phyloP scores from a whole-genome alignment of 1,140 invertebrate species.

The Aphelinus atriplicis region DNA sequence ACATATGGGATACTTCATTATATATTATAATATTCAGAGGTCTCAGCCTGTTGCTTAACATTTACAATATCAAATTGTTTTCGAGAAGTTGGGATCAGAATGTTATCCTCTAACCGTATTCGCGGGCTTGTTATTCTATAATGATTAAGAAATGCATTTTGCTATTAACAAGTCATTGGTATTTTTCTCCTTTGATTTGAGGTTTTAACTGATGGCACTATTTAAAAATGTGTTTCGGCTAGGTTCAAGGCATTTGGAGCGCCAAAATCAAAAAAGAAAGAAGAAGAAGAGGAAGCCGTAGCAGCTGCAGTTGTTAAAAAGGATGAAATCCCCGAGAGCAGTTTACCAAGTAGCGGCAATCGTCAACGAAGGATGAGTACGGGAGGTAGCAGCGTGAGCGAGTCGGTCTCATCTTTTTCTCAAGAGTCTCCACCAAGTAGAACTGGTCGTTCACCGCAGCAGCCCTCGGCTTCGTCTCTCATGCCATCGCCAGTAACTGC shows the following conservation, averaged over 20 bases:
- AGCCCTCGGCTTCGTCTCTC: conserved; percentile 43
- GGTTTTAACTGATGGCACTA: neutral
- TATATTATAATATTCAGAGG: too few species aligned
- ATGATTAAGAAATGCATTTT: neutral
- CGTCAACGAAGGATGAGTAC: conserved; percentile 60
- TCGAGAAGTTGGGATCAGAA: neutral
- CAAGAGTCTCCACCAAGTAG: conserved; percentile 60
- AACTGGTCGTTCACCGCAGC: conserved; percentile 58
- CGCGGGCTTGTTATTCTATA: too few species aligned
- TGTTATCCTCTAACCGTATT: too few species aligned
- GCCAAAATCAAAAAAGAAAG: conserved; percentile 71
- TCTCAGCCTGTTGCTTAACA: too few species aligned
- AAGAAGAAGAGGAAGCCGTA: conserved; percentile 56
- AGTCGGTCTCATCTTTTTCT: conserved; percentile 63
- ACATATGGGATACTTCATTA: neutral
- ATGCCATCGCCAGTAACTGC: conserved; percentile 43
- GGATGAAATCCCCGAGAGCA: conserved; percentile 49
- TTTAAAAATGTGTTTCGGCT: neutral
- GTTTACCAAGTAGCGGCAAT: conserved; percentile 36
- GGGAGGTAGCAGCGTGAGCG: conserved; percentile 62
- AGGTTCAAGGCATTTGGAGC: conserved; percentile 86
- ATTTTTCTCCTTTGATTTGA: neutral
- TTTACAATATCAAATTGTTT: neutral
- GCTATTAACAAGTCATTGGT: neutral
- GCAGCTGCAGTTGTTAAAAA: conserved; percentile 50